Base-by-base conservation (phyloP, 1,140 invertebrate species). In the Nasonia longicornis region DNA sequence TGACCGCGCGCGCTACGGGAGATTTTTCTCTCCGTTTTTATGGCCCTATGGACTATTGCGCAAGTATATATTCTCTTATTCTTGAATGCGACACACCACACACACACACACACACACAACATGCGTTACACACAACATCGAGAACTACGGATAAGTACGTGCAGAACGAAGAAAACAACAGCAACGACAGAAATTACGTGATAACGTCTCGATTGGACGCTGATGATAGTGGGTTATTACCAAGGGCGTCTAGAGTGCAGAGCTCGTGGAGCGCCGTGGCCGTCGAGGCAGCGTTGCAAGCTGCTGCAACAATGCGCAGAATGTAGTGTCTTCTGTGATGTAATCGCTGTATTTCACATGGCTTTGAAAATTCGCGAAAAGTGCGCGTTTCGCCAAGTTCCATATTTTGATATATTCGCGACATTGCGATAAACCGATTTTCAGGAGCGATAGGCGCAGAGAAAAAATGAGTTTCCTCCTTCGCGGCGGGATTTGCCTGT, bases 241-340 rank as follows among this genome's bases (percentile, higher is more conserved):
- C 89, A 81, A 89, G 84, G 82, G 80, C 84, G 71, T 90, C 89
- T 84, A 89, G 86, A 83, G 84, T 86, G 86, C 87, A 90, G 85
- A 88, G 82, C 78, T 90, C 89, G 79, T 88, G 87, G 83, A 87
- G 84, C 72, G 85, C 72, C 63, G 86, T 77, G 83, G 81, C 64
- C 42, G 83, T 84, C 80, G 78, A 83, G 42, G 86, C 76, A 79
- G 86, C 77, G 82, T 87, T 87, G 86, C 88, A 87, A 48, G 83
- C 89, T 90, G 87, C 84, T 89, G 89, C 83, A 89, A 81, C 72
- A 82, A 52, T 72, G 35, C 72, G n/a, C 3, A 20, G 6, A 58
- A 4, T 52, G 16, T 20, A 6, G 16, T 52, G 16, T 52, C 48
- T 20, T 20, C 12, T 52, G 48, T 52, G 12, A 42, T 38, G 7